phyloP scores from a whole-genome alignment of 2,888 invertebrate species.

The Physocephala rufipes region DNA sequence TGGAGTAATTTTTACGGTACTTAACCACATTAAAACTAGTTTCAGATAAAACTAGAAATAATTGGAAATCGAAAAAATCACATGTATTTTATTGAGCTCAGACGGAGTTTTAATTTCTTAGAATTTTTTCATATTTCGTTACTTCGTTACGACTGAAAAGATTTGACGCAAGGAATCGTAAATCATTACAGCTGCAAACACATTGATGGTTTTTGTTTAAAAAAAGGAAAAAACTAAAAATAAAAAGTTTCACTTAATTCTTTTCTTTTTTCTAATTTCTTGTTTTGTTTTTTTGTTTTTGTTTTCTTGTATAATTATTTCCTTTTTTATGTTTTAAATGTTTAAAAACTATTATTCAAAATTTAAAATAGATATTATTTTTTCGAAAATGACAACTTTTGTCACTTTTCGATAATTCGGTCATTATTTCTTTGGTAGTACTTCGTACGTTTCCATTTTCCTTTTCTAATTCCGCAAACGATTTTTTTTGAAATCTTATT shows the following conservation, averaged over 20 bases:
- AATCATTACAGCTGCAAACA: slow-evolving; percentile 29
- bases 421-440: background rate
- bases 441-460: too few species aligned
- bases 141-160: slow-evolving; percentile 1
- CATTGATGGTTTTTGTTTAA: background rate
- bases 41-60: too few species aligned
- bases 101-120: background rate
- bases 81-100: background rate
- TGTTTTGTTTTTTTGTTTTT: background rate
- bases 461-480: background rate
- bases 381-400: background rate
- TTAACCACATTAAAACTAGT: too few species aligned
- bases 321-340: slow-evolving; percentile 12
- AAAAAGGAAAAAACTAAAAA: background rate
- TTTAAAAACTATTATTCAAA: background rate
- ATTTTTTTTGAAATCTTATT: background rate
- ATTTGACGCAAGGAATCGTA: slow-evolving; percentile 19
- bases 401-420: background rate
- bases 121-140: background rate
- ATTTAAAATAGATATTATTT: background rate
- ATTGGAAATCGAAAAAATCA: too few species aligned
- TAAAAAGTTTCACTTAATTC: slow-evolving; percentile 19
- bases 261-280: background rate
- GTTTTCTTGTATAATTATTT: slow-evolving; percentile 12
- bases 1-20: too few species aligned